Percentiles rank a stretch among this genome's conserved stretches.
Conservation (phyloP, 2,888 invertebrate genomes). For the Macroteleia sp. region DNA sequence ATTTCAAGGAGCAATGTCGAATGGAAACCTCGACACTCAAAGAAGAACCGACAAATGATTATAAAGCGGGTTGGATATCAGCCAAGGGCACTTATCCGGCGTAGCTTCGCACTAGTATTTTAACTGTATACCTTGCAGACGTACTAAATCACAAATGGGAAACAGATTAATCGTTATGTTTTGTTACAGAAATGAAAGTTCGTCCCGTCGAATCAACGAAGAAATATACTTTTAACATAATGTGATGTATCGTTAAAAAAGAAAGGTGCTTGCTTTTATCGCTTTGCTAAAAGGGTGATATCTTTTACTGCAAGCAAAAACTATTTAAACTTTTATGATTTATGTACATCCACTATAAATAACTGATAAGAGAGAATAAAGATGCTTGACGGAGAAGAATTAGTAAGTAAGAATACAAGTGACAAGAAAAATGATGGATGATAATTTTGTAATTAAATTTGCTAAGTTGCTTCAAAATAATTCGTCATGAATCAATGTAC, state of each 20-base stretch:
- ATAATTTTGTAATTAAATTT: too few species aligned
- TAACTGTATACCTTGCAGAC: slow-evolving; percentile 41
- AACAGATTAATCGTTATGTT: slow-evolving; percentile 50
- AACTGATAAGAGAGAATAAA: too few species aligned
- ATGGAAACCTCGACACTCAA: slow-evolving; percentile 53
- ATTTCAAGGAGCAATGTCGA: slow-evolving; percentile 54
- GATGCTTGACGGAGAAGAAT: too few species aligned
- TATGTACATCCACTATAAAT: too few species aligned
- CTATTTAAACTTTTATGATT: too few species aligned
- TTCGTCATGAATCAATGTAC: too few species aligned
- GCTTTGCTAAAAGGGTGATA: not conserved
- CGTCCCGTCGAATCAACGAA: slow-evolving; percentile 23
- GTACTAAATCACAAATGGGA: slow-evolving; percentile 50
- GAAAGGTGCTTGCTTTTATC: not conserved
- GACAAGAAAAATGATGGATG: too few species aligned
- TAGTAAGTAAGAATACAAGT: too few species aligned
- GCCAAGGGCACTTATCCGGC: slow-evolving; percentile 69
- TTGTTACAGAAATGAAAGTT: slow-evolving; percentile 26
- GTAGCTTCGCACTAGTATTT: slow-evolving; percentile 33
- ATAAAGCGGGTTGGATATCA: slow-evolving; percentile 68
- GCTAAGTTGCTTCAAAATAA: too few species aligned
- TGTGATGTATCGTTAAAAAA: not conserved
- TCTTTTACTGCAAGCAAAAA: too few species aligned
- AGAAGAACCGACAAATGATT: slow-evolving; percentile 62
- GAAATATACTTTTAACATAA: not conserved